Conservation (phyloP, 2,797 vertebrate genomes). For the Tympanoctomys barrerae region DNA sequence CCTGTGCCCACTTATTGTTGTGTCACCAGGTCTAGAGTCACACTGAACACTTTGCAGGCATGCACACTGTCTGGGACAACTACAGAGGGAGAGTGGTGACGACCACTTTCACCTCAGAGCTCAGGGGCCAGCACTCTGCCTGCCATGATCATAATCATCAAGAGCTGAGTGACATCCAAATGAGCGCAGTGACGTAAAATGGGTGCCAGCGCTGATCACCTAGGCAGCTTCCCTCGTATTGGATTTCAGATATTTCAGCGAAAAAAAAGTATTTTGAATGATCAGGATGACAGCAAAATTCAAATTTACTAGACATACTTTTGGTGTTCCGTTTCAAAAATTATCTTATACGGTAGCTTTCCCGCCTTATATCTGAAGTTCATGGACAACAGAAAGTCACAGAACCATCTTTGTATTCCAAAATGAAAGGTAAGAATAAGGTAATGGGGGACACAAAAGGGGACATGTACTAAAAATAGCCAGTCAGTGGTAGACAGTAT, state of each 20-base stretch:
- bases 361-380: not conserved
- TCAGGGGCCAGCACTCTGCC: not conserved
- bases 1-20: not conserved
- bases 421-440: not conserved
- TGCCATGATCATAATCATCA: not conserved
- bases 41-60: not conserved
- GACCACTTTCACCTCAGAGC: not conserved
- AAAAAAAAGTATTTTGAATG: not conserved
- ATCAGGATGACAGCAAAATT: not conserved
- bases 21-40: not conserved
- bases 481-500: not conserved
- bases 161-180: not conserved
- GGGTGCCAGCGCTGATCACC: not conserved
- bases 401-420: not conserved
- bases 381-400: not conserved
- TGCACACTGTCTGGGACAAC: not conserved
- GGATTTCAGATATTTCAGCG: conserved; percentile 27
- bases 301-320: not conserved
- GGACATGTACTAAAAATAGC: not conserved
- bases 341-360: not conserved
- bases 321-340: not conserved
- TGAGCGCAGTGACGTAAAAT: not conserved
- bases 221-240: not conserved
- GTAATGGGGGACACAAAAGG: not conserved
- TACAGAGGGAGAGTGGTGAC: not conserved